Percentiles rank a stretch among this genome's conserved stretches.
Conservation (phyloP, 1,140 invertebrate species). For the Rhopalosiphum padi region DNA sequence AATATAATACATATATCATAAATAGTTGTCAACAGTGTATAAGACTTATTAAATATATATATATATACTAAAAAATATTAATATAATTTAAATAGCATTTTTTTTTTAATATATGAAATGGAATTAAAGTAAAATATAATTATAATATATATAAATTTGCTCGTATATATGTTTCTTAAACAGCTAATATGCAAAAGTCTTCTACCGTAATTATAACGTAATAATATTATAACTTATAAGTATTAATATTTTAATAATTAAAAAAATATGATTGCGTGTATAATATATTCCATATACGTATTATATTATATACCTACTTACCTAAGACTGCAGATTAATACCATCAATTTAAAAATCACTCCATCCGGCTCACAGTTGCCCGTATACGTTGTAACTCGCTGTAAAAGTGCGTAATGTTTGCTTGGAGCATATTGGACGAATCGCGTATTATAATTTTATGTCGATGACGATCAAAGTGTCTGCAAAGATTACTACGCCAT, state of each 20-base stretch:
- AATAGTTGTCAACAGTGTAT: neutral
- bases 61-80: no score
- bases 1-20: neutral
- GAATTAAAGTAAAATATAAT: neutral
- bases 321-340: neutral
- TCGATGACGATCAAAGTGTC: neutral
- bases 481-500: neutral
- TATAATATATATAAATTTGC: neutral
- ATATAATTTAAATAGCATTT: neutral
- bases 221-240: neutral
- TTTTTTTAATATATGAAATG: neutral
- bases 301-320: neutral
- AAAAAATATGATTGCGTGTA: neutral
- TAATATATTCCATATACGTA: no score
- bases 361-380: neutral
- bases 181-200: neutral
- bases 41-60: neutral
- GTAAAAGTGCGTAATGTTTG: neutral
- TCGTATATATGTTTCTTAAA: neutral
- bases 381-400: neutral
- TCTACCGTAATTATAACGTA: neutral
- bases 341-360: neutral
- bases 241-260: neutral
- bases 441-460: neutral
- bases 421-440: neutral